phyloP scores from a whole-genome alignment of 2,888 invertebrate species.

The Lasiommata megera region DNA sequence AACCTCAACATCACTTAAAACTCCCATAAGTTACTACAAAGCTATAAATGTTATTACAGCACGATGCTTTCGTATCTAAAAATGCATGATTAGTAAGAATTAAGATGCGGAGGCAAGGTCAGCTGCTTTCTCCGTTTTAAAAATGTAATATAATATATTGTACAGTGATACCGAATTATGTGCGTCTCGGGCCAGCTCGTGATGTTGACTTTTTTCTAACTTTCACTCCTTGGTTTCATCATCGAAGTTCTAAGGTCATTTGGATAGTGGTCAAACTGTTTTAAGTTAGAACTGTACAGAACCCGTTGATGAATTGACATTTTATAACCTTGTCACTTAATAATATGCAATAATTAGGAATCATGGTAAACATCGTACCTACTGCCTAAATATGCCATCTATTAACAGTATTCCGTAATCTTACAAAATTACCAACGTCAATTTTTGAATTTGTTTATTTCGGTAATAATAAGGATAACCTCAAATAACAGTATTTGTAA shows the following conservation, averaged over 20 bases:
- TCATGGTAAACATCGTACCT: too few relatives aligned
- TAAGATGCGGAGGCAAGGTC: conserved; percentile 31
- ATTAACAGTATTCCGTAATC: too few relatives aligned
- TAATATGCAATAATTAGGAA: too few relatives aligned
- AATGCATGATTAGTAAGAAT: conserved; percentile 19
- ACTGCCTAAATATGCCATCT: too few relatives aligned
- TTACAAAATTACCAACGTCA: too few relatives aligned
- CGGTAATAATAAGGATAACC: too few relatives aligned
- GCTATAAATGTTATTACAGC: conserved; percentile 18
- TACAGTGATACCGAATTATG: conserved; percentile 33
- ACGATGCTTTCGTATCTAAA: conserved; percentile 19
- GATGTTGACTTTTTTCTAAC: conserved; percentile 42
- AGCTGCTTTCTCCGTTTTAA: conserved; percentile 38
- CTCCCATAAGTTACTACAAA: conserved; percentile 10
- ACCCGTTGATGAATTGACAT: neutral
- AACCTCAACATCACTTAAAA: conserved; percentile 3
- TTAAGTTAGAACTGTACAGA: conserved; percentile 18
- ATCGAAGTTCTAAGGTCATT: conserved; percentile 29
- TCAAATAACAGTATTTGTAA: too few relatives aligned
- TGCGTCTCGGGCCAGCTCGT: conserved; percentile 35
- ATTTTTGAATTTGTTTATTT: too few relatives aligned
- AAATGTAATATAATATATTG: conserved; percentile 22
- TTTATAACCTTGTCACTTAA: too few relatives aligned
- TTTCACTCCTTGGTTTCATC: conserved; percentile 41
- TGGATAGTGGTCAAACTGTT: conserved; percentile 19